A percentile compares a stretch with the other conserved stretches of the same genome.
These are phyloP conservation scores for Luidia sarsii DNA, from an alignment of 53 echinoderm and acorn worm genomes.

Conservation along the genomic window DNA sequence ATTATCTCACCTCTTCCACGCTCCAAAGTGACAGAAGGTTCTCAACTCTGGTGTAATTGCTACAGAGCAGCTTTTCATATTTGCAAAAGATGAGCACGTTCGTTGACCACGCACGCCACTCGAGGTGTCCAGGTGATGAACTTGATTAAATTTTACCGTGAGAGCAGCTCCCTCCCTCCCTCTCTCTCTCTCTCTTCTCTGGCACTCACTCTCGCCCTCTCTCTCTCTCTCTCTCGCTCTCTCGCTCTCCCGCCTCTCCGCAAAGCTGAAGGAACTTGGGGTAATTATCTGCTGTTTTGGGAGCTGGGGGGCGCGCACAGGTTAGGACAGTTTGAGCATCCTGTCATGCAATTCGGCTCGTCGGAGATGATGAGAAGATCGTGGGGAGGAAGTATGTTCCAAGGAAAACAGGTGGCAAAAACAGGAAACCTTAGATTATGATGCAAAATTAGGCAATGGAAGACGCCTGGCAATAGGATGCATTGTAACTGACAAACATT, in stretches of 20 bases:
- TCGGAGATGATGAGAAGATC: slow-evolving; percentile 47
- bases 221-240: too few species aligned
- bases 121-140: slow-evolving; percentile 56
- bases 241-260: too few species aligned
- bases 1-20: slow-evolving; percentile 60
- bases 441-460: slow-evolving; percentile 62
- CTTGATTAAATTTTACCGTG: slow-evolving; percentile 58
- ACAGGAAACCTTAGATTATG: slow-evolving; percentile 62
- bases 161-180: slow-evolving; percentile 6
- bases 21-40: slow-evolving; percentile 55
- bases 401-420: slow-evolving; percentile 62
- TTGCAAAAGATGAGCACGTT: slow-evolving; percentile 60
- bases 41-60: slow-evolving; percentile 54
- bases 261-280: slow-evolving; percentile 48
- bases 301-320: slow-evolving; percentile 40
- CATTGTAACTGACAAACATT: slow-evolving; percentile 62
- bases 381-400: slow-evolving; percentile 61
- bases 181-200: slow-evolving; percentile 9
- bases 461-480: slow-evolving; percentile 58
- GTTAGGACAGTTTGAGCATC: slow-evolving; percentile 55
- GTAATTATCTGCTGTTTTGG: slow-evolving; percentile 56
- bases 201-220: too few species aligned
- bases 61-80: slow-evolving; percentile 57
- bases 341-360: slow-evolving; percentile 20
- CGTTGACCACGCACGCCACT: slow-evolving; percentile 58